Conservation (phyloP, 1,140 invertebrate species). For the Choristoneura fumiferana region DNA sequence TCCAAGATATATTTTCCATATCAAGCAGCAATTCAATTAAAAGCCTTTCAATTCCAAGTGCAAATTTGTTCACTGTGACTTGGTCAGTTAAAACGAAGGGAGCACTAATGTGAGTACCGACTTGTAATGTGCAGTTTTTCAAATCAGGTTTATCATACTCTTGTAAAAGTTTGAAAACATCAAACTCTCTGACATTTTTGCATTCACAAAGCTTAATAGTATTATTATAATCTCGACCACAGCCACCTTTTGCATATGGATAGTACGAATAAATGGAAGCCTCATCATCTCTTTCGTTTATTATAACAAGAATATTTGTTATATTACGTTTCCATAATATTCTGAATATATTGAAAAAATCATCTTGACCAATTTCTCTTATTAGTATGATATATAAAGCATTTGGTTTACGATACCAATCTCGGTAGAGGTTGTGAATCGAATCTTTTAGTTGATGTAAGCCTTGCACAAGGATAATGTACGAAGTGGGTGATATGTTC, state of each 20-base stretch:
- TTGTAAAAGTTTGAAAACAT: background rate
- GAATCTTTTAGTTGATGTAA: background rate
- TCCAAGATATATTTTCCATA: background rate
- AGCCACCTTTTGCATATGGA: background rate
- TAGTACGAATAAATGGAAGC: background rate
- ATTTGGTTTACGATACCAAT: background rate
- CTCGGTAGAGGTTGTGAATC: background rate
- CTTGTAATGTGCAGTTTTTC: background rate
- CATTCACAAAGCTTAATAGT: background rate
- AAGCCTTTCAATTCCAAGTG: background rate
- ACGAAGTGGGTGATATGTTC: background rate
- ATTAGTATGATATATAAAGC: background rate
- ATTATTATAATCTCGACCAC: constrained; percentile 3
- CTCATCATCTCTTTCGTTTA: background rate
- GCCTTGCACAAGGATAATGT: background rate
- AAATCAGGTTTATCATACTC: background rate
- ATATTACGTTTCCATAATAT: background rate
- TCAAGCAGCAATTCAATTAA: background rate
- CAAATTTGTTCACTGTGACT: background rate
- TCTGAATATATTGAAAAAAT: background rate
- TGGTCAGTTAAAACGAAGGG: background rate
- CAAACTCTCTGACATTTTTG: background rate
- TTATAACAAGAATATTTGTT: background rate
- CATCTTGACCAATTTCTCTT: background rate
- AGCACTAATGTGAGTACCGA: background rate